Base-by-base conservation (phyloP, 1,140 invertebrate genomes). In the Cydia splendana region DNA sequence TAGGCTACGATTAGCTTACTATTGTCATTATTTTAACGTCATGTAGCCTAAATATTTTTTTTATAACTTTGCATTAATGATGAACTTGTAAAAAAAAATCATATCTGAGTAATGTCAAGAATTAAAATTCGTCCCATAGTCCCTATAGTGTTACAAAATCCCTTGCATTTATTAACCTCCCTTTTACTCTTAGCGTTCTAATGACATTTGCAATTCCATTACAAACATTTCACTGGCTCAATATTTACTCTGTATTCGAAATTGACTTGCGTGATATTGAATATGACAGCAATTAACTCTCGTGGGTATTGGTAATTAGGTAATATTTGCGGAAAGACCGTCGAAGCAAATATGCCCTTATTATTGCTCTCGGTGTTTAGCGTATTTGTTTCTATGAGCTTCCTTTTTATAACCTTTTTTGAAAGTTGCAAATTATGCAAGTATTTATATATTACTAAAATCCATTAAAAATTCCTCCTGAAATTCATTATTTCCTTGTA, bases 151-250 rank as follows among this genome's bases (percentile, higher is more conserved):
- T 30, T 69, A 69, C 67, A 71, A 71, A 71, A 45, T 18, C 30
- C 5, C 38, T 42, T 71, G 67, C 34, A 45, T 71, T 71, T 45
- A 71, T 71, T 71, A 71, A 42, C 34, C 38, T 10, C 34, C 38
- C 67, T 71, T 71, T 71, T 71, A 71, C 67, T 71, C 34, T 71
- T 18, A 71, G n/a, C 67, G 67, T 71, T 62, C 67, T 71, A 71
- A 71, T 71, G 67, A 71, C 67, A 71, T 71, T 71, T 71, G 67
- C 67, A 71, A 71, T 71, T 71, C 67, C 38, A 71, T 71, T 45
- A 71, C 67, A 71, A 71, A 38, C 18, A 71, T 71, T 71, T 45
- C 67, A 71, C n/a, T 45, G 38, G n/a, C 67, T 20, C 67, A 71
- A 71, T 71, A 71, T 71, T 71, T 71, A 71, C 67, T 71, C 24